Evolutionary conservation across 2,113 vertebrate species (phyloP), one percentile per base, ranked within the genome.

Genomic region (Eonycteris spelaea): DNA sequence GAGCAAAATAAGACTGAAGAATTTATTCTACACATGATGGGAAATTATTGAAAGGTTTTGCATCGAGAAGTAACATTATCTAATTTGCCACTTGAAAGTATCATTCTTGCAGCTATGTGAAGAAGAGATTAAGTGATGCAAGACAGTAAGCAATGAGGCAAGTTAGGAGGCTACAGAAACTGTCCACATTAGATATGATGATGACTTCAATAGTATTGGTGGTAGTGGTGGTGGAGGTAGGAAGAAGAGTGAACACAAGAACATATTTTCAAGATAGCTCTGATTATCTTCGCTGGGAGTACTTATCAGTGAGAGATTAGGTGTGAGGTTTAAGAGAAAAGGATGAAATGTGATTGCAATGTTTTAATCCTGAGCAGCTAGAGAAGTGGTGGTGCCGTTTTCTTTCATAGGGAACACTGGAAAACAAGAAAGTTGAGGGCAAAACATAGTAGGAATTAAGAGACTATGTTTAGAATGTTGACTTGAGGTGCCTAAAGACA

Each of bases 141-240:
- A 93, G 5, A 35, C 1, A 16, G 6, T 75, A 43, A 67, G 6
- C 38, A 74, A 11, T 53, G 22, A 65, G 33, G 1, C n/a, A 21
- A 43, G 24, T 73, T 38, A 22, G 61, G 22, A 43, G 14, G 3
- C 19, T 35, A 33, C 0, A 28, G 5, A 89, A 6, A 2, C 45
- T 61, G 4, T 24, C 11, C 3, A 8, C 10, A 5, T 75, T 75
- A 71, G 5, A 88, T 2, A n/a, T 12, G 15, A 73, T 4, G 21
- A 35, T 55, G 13, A 55, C 6, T 86, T 78, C 12, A 45, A 0
- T 8, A 35, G 24, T n/a, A 7, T 10, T 11, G 3, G 0, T 26
- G 6, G 11, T 18, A 1, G 5, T 84, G 38, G 59, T 21, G 35
- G 19, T 15, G 33, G 22, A 70, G 4, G 9, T 51, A 10, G 12